Evolutionary conservation across 2,888 invertebrate species (phyloP).

Genomic region (Entomobrya multifasciata): DNA sequence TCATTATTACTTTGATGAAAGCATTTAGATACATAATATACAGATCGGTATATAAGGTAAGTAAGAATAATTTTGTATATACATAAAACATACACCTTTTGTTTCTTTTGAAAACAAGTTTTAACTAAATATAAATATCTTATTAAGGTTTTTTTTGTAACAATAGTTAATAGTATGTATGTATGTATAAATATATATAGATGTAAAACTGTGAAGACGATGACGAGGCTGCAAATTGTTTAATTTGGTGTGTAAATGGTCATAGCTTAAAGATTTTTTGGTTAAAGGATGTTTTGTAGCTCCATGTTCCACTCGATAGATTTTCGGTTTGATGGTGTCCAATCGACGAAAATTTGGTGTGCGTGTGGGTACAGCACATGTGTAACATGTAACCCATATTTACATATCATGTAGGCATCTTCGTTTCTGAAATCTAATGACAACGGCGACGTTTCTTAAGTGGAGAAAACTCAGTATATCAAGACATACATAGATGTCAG

Average conservation of each 20-base stretch:
- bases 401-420: not conserved
- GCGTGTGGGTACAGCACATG: not conserved
- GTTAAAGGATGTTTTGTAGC: slow-evolving; percentile 1
- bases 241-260: slow-evolving; percentile 29
- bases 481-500: not conserved
- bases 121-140: not conserved
- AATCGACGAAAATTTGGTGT: not conserved
- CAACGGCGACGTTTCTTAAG: slow-evolving; percentile 5
- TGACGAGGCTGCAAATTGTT: slow-evolving; percentile 30
- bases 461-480: not conserved
- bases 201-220: slow-evolving; percentile 45
- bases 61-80: not conserved
- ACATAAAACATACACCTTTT: slow-evolving; percentile 8
- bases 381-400: not conserved
- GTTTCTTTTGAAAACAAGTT: slow-evolving; percentile 20
- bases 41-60: slow-evolving; percentile 58
- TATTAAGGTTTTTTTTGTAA: not conserved
- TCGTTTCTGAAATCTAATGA: not conserved
- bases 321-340: no score
- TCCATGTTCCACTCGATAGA: slow-evolving; percentile 17
- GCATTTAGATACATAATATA: slow-evolving; percentile 71
- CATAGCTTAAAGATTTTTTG: slow-evolving; percentile 6
- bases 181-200: slow-evolving; percentile 40
- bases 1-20: slow-evolving; percentile 71
- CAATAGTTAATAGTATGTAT: slow-evolving; percentile 13